These are phyloP conservation scores for Paratrypauchen microcephalus DNA, from an alignment of 2,797 vertebrate genomes.

Conservation along the genomic window DNA sequence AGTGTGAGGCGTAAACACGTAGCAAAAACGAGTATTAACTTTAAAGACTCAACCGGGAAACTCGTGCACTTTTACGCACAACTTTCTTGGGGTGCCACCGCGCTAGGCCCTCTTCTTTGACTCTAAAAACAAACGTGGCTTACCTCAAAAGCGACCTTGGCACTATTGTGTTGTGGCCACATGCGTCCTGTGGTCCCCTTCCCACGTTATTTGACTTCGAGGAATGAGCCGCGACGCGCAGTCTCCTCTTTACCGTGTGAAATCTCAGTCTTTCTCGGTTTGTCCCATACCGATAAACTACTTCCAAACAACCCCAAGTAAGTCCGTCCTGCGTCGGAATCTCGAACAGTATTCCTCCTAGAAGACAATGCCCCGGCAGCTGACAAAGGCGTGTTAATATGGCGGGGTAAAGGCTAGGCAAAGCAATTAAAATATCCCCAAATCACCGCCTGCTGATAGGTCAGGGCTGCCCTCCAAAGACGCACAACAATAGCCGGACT, in stretches of 20 bases:
- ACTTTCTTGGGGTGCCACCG: constrained; percentile 46
- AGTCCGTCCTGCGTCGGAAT: constrained; percentile 51
- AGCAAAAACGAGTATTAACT: background rate
- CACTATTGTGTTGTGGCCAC: constrained; percentile 60
- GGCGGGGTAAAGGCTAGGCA: constrained; percentile 5
- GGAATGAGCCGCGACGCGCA: constrained; percentile 30
- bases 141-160: constrained; percentile 70
- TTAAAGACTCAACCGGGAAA: constrained; percentile 7
- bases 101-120: constrained; percentile 46
- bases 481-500: constrained; percentile 74
- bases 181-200: constrained; percentile 66
- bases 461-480: constrained; percentile 56
- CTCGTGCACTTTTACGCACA: constrained; percentile 11
- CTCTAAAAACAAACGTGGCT: constrained; percentile 35
- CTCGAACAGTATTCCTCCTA: constrained; percentile 10
- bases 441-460: constrained; percentile 57
- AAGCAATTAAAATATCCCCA: constrained; percentile 38
- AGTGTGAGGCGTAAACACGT: background rate
- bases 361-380: constrained; percentile 12
- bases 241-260: constrained; percentile 29
- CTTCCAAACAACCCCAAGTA: constrained; percentile 53
- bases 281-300: constrained; percentile 73
- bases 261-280: constrained; percentile 61
- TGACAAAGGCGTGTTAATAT: constrained; percentile 23
- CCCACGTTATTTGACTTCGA: constrained; percentile 36